Conservation (phyloP, 2,888 invertebrate genomes). For the Lasioglossum leucozonium region DNA sequence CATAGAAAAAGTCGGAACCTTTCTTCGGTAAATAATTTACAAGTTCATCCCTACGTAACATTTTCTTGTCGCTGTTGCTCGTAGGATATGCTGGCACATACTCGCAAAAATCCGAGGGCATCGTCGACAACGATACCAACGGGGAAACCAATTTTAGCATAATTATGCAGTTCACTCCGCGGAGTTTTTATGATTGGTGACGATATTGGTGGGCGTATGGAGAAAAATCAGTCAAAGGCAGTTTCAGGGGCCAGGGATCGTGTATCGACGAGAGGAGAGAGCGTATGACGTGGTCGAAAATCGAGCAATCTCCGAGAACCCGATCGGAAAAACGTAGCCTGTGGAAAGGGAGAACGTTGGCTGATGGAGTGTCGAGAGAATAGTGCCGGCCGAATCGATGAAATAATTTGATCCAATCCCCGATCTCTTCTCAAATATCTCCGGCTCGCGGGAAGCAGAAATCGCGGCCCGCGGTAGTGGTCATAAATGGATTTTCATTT, state of each 20-base stretch:
- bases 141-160: not conserved
- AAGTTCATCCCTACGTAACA: too few relatives aligned
- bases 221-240: not conserved
- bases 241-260: not conserved
- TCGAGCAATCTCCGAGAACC: conserved; percentile 41
- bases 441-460: conserved; percentile 14
- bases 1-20: not conserved
- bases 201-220: not conserved
- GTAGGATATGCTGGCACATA: too few relatives aligned
- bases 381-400: conserved; percentile 45
- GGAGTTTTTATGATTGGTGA: not conserved
- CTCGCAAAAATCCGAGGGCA: not conserved
- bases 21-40: not conserved
- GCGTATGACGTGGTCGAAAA: conserved; percentile 49
- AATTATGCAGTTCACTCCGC: not conserved
- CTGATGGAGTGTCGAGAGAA: conserved; percentile 28
- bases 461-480: not conserved
- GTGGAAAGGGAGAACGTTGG: conserved; percentile 20
- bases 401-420: conserved; percentile 58
- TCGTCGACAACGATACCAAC: not conserved
- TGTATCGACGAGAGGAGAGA: not conserved
- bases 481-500: conserved; percentile 58
- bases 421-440: conserved; percentile 17
- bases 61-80: too few relatives aligned
- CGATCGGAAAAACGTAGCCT: conserved; percentile 56